Evolutionary conservation across 2,888 invertebrate genomes (phyloP).

Genomic region (Pollenia griseotomentosa): DNA sequence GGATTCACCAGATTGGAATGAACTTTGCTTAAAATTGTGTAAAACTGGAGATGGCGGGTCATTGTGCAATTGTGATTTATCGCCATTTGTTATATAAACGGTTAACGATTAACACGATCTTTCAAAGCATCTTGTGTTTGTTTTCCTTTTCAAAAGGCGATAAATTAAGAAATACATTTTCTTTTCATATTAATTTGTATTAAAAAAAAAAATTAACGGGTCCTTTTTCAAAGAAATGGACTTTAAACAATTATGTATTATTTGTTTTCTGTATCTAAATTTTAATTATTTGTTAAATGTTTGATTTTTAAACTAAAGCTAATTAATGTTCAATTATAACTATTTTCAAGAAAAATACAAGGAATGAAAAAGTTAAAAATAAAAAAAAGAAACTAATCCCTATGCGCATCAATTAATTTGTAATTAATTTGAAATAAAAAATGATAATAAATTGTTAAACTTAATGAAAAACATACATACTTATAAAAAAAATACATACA

Average conservation of each 20-base stretch:
- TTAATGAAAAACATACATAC: slow-evolving; percentile 38
- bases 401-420: slow-evolving; percentile 84
- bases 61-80: slow-evolving; percentile 90
- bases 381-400: slow-evolving; percentile 80
- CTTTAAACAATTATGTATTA: slow-evolving; percentile 53
- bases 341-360: slow-evolving; percentile 45
- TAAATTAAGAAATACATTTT: slow-evolving; percentile 35
- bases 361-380: slow-evolving; percentile 70
- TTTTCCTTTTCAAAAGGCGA: slow-evolving; percentile 48
- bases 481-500: slow-evolving; percentile 34
- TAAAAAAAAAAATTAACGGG: slow-evolving; percentile 10
- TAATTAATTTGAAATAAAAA: slow-evolving; percentile 83
- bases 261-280: slow-evolving; percentile 1
- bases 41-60: slow-evolving; percentile 89
- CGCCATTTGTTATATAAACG: slow-evolving; percentile 85
- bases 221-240: slow-evolving; percentile 56
- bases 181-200: slow-evolving; percentile 12
- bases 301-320: slow-evolving; percentile 50
- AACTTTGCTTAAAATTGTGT: slow-evolving; percentile 88
- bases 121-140: neutral
- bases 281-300: slow-evolving; percentile 32
- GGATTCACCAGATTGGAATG: slow-evolving; percentile 86
- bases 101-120: slow-evolving; percentile 11
- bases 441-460: slow-evolving; percentile 66
- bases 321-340: slow-evolving; percentile 61